Conservation (phyloP, 2,113 vertebrate species). For the Salvelinus fontinalis region DNA sequence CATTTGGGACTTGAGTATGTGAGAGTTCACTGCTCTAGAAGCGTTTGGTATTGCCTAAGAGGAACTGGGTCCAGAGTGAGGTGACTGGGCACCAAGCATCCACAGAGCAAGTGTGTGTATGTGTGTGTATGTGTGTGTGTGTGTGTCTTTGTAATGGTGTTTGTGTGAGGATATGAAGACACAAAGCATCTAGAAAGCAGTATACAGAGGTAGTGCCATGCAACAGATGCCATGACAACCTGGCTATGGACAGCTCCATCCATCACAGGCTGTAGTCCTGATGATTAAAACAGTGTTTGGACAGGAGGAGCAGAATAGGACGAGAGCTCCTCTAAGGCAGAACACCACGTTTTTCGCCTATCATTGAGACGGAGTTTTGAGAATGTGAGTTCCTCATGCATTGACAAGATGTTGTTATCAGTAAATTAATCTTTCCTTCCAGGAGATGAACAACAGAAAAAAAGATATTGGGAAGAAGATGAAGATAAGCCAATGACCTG, state of each 20-base stretch:
- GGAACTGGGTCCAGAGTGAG: too few relatives aligned
- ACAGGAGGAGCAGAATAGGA: slow-evolving; percentile 43
- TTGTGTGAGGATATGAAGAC: background rate
- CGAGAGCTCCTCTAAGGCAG: slow-evolving; percentile 42
- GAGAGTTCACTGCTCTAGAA: background rate
- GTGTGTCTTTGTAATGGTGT: slow-evolving; percentile 9
- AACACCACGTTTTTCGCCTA: background rate
- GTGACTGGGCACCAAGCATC: too few relatives aligned
- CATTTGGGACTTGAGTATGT: too few relatives aligned
- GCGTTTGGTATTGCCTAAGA: too few relatives aligned
- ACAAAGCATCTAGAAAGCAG: slow-evolving; percentile 29
- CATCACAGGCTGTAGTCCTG: slow-evolving; percentile 63
- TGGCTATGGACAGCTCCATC: slow-evolving; percentile 66
- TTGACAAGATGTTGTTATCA: background rate
- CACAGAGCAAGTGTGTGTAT: background rate
- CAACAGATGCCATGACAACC: slow-evolving; percentile 68
- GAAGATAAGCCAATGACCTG: background rate
- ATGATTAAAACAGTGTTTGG: slow-evolving; percentile 62
- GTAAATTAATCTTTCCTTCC: background rate
- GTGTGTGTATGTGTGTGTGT: slow-evolving; percentile 17
- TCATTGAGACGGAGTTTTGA: background rate
- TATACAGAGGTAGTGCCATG: slow-evolving; percentile 39
- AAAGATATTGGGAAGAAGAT: background rate
- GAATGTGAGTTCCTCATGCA: background rate
- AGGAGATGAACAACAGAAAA: background rate